A percentile compares a stretch with the other conserved stretches of the same genome.
Evolutionary conservation across 2,797 vertebrate genomes (phyloP).

Genomic region (Lacerta bilineata): DNA sequence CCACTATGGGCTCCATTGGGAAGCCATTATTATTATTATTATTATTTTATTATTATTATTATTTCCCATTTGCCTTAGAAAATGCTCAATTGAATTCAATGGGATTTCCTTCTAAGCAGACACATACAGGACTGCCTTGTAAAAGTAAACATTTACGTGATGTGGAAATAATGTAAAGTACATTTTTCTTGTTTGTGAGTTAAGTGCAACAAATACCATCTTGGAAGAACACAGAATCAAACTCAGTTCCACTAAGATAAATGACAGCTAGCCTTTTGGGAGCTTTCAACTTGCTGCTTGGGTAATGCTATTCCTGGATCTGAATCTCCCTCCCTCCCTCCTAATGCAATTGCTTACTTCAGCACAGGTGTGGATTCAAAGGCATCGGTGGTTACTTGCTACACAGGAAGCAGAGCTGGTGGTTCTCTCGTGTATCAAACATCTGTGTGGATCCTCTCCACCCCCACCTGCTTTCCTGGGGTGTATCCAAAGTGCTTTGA

Average conservation of each 20-base stretch:
- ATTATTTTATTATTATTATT: no score
- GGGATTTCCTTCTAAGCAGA: neutral
- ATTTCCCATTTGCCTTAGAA: no score
- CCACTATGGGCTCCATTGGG: no score
- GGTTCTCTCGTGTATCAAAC: neutral
- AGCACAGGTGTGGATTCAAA: neutral
- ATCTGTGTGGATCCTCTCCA: neutral
- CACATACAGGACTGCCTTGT: neutral
- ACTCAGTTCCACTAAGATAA: neutral
- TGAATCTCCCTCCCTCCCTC: neutral
- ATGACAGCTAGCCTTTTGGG: neutral
- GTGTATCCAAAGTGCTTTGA: neutral
- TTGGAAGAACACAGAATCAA: neutral
- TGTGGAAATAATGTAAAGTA: no score
- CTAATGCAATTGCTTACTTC: neutral
- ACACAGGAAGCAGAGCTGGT: neutral
- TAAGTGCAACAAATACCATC: neutral
- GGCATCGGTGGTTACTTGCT: neutral
- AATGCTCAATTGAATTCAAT: no score
- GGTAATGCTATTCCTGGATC: fast-evolving
- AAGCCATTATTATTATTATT: no score
- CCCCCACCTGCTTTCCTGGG: neutral
- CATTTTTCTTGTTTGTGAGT: neutral
- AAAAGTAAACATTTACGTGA: neutral
- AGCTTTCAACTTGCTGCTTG: neutral